Base-by-base conservation (phyloP, 2,113 vertebrate genomes). In the Anoplopoma fimbria region DNA sequence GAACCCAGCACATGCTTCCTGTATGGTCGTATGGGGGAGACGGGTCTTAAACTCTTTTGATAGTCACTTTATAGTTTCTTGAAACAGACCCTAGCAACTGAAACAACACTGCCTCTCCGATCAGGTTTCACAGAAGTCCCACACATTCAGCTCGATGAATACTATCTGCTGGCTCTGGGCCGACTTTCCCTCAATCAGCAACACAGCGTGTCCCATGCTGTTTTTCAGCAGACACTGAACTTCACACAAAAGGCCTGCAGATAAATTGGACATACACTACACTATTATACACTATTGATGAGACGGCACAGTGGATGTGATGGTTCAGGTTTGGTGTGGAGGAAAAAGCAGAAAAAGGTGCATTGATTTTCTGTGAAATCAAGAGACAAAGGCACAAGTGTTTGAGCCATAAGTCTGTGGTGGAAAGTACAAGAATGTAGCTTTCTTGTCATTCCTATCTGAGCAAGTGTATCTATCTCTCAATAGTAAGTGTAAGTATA, bases 111-210 rank as follows among this genome's bases (percentile, higher is more conserved):
- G 40, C 36, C 25, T 34, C 33, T 4, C 57, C 0, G 69, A 51
- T 83, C 58, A 21, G 45, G 65, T 86, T 90, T 86, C 85, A 73
- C 67, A 69, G 63, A 86, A 72, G 27, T 6, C 62, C 51, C 69
- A 69, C 38, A 14, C 63, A 19, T 68, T 78, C 42, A 69, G 49
- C 77, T 67, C 10, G 69, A 69, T 69, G 75, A 81, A 70, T 36
- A 19, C 60, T 62, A 23, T 84, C 49, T 77, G 53, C 75, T 89
- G 88, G 91, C 79, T 73, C 42, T 31, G 40, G 65, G 76, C 73
- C 84, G 5, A 27, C 36, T 78, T 42, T 78, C 80, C 58, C 34
- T 81, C 19, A 0, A 25, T 53, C 42, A 29, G 67, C 60, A 53
- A 69, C 75, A 65, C 76, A 45, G 33, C n/a, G 61, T n/a, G 62